Conservation (phyloP, 2,888 invertebrate genomes). For the Platycheirus albimanus region DNA sequence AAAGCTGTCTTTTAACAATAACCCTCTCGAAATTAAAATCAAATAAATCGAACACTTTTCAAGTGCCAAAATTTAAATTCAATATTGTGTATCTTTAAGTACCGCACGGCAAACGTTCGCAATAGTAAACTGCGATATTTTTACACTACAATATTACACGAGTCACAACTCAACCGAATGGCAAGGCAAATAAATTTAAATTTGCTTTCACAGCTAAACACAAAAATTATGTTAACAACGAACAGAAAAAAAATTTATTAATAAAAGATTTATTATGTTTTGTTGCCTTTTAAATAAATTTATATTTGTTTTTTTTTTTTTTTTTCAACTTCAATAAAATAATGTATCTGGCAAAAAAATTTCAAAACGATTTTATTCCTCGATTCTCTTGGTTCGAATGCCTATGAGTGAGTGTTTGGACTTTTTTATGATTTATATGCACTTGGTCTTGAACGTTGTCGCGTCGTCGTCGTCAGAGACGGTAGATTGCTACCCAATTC, state of each 20-base stretch:
- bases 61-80: constrained; percentile 34
- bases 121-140: constrained; percentile 37
- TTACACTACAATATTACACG: constrained; percentile 53
- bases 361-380: constrained; percentile 40
- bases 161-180: constrained; percentile 59
- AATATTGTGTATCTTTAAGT: background rate
- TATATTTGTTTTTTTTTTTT: constrained; percentile 22
- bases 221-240: constrained; percentile 32
- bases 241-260: constrained; percentile 28
- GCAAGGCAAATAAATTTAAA: constrained; percentile 52
- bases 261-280: constrained; percentile 14
- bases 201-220: constrained; percentile 41
- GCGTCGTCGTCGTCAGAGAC: constrained; percentile 2
- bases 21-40: constrained; percentile 25
- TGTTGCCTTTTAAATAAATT: background rate
- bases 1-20: constrained; percentile 23
- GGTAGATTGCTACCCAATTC: constrained; percentile 40
- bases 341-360: constrained; percentile 6
- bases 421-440: constrained; percentile 60
- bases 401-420: constrained; percentile 53
- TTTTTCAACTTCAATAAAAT: constrained; percentile 6
- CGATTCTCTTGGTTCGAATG: constrained; percentile 53
- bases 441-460: constrained; percentile 37
- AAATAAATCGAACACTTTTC: constrained; percentile 30
- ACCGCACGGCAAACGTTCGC: constrained; percentile 27